These are phyloP conservation scores for Myathropa florea DNA, from an alignment of 2,888 invertebrate genomes.

Conservation along the genomic window DNA sequence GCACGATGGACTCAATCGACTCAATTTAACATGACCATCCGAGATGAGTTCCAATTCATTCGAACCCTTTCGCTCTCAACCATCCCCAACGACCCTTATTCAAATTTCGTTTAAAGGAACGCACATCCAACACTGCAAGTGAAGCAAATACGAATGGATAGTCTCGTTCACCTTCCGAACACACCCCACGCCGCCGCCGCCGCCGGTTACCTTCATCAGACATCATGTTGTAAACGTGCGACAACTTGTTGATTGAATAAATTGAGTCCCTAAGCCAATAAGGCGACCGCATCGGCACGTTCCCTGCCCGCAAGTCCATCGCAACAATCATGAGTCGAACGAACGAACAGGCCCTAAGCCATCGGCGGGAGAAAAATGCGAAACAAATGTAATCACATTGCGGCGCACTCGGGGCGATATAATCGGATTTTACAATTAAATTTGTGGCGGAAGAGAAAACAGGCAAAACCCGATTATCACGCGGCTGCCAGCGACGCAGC, in stretches of 20 bases:
- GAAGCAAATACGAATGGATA: not conserved
- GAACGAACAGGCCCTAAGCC: not conserved
- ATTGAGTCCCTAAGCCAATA: conserved; percentile 38
- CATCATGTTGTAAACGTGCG: not conserved
- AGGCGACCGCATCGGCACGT: not conserved
- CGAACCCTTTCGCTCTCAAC: not conserved
- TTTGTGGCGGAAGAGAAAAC: conserved; percentile 31
- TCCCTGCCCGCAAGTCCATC: not conserved
- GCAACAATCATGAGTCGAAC: not conserved
- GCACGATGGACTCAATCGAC: not conserved
- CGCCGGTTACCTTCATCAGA: not conserved
- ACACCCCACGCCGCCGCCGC: not conserved
- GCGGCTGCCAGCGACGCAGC: not conserved
- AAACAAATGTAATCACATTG: conserved; percentile 24
- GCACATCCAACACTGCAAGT: not conserved
- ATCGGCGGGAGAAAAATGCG: not conserved
- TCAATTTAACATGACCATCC: not conserved
- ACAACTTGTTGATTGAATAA: conserved; percentile 60
- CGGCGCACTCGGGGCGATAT: conserved; percentile 1
- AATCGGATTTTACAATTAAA: conserved; percentile 38
- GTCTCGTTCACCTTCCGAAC: not conserved
- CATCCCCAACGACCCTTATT: not conserved
- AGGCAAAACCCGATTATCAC: conserved; percentile 41
- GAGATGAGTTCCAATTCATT: not conserved
- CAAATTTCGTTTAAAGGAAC: not conserved